A percentile compares a stretch with the other conserved stretches of the same genome.
Evolutionary conservation across 2,113 vertebrate species (phyloP).

Genomic region (Cottus gobio): DNA sequence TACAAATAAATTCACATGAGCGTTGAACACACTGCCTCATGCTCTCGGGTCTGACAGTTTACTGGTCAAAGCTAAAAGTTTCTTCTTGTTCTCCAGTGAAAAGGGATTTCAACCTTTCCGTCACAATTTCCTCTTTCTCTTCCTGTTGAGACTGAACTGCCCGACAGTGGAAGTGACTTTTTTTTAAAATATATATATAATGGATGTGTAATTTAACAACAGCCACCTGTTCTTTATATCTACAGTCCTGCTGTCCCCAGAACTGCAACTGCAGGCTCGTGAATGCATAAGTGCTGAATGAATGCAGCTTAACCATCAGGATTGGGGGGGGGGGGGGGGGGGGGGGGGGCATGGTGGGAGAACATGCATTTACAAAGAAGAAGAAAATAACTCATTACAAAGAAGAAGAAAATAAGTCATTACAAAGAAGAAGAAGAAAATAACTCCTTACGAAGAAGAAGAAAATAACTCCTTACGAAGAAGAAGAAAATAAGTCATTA

Average conservation of each 20-base stretch:
- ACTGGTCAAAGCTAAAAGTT: neutral
- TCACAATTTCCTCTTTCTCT: neutral
- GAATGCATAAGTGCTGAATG: neutral
- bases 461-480: no score
- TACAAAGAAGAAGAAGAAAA: no score
- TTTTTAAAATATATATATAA: neutral
- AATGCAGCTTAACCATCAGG: neutral
- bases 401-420: neutral
- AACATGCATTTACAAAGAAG: neutral
- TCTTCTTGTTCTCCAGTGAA: neutral
- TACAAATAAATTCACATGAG: slow-evolving; percentile 7
- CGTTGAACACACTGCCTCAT: neutral
- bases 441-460: no score
- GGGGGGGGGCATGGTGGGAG: neutral
- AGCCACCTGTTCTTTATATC: slow-evolving; percentile 11
- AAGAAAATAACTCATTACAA: neutral
- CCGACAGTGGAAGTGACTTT: neutral
- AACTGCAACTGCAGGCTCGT: neutral
- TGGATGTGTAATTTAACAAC: slow-evolving; percentile 10
- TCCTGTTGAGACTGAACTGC: neutral
- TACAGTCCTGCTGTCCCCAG: neutral
- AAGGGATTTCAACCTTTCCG: neutral
- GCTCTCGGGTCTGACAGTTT: no score
- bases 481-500: no score
- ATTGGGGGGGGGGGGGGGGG: no score